These are phyloP conservation scores for Zaprionus africanus DNA, from an alignment of 1,140 invertebrate species.

Conservation along the genomic window DNA sequence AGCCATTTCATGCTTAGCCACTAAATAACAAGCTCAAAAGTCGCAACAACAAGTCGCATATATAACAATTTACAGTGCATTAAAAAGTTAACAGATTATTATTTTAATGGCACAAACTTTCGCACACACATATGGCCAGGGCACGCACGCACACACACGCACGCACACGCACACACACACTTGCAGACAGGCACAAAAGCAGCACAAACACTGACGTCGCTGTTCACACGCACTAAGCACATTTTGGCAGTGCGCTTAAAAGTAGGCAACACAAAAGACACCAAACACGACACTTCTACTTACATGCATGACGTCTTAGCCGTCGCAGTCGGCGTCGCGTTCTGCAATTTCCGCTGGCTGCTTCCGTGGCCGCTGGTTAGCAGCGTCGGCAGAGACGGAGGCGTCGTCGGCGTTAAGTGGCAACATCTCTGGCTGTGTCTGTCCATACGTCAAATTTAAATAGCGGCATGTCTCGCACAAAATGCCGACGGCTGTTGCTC, in stretches of 20 bases:
- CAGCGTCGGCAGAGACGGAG: not conserved
- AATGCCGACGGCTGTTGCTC: conserved; percentile 75
- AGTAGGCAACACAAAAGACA: conserved; percentile 66
- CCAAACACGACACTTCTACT: conserved; percentile 43
- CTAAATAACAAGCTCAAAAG: conserved; percentile 66
- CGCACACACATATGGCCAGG: conserved; percentile 33
- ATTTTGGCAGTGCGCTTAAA: conserved; percentile 58
- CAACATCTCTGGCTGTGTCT: conserved; percentile 21
- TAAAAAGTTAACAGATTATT: conserved; percentile 51
- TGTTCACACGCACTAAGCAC: not conserved
- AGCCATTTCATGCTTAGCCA: conserved; percentile 45
- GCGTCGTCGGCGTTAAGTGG: conserved; percentile 52
- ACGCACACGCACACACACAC: not conserved
- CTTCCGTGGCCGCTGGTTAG: conserved; percentile 47
- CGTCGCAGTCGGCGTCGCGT: conserved; percentile 7
- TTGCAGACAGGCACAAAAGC: not conserved
- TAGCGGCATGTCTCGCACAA: conserved; percentile 23
- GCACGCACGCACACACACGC: conserved; percentile 2
- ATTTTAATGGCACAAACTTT: conserved; percentile 47
- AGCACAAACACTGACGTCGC: not conserved
- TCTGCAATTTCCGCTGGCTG: conserved; percentile 70
- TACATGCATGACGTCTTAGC: conserved; percentile 42
- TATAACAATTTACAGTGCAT: conserved; percentile 50
- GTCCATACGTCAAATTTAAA: conserved; percentile 44
- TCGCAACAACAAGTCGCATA: conserved; percentile 39